These are phyloP conservation scores for Julus scandinavius DNA, from an alignment of 2,888 invertebrate genomes.

Conservation along the genomic window DNA sequence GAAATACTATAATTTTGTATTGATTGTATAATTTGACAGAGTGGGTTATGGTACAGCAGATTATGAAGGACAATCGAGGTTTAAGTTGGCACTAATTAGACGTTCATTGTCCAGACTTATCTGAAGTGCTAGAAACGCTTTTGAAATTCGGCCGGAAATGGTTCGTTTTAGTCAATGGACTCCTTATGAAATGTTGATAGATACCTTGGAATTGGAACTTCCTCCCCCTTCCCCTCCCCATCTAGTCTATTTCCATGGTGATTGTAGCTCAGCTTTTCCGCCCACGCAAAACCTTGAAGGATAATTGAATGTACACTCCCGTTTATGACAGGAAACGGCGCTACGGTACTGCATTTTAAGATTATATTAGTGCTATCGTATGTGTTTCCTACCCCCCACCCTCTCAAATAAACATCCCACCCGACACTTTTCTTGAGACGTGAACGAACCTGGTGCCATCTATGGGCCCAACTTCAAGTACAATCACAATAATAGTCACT, in stretches of 20 bases:
- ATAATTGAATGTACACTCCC: conserved; percentile 41
- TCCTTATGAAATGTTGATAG: conserved; percentile 1
- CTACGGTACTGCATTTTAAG: conserved; percentile 15
- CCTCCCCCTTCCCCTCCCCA: background rate
- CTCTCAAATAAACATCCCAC: background rate
- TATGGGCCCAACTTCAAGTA: background rate
- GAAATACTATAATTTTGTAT: too few relatives aligned
- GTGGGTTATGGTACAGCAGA: too few relatives aligned
- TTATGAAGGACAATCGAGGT: too few relatives aligned
- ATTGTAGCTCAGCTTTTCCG: conserved; percentile 24
- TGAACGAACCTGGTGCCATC: background rate
- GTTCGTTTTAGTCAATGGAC: conserved; percentile 36
- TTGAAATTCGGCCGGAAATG: conserved; percentile 7
- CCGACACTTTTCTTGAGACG: background rate
- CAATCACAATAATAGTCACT: background rate
- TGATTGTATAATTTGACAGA: too few relatives aligned
- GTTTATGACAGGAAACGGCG: conserved; percentile 42
- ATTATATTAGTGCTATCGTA: conserved; percentile 10
- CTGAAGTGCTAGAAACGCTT: background rate
- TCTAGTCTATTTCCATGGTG: conserved; percentile 39
- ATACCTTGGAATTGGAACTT: background rate
- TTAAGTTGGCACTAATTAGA: background rate
- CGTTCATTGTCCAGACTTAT: background rate
- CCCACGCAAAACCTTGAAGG: conserved; percentile 39
- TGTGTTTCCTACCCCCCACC: background rate